Evolutionary conservation across 2,888 invertebrate genomes (phyloP).

Genomic region (Andrena praecox): DNA sequence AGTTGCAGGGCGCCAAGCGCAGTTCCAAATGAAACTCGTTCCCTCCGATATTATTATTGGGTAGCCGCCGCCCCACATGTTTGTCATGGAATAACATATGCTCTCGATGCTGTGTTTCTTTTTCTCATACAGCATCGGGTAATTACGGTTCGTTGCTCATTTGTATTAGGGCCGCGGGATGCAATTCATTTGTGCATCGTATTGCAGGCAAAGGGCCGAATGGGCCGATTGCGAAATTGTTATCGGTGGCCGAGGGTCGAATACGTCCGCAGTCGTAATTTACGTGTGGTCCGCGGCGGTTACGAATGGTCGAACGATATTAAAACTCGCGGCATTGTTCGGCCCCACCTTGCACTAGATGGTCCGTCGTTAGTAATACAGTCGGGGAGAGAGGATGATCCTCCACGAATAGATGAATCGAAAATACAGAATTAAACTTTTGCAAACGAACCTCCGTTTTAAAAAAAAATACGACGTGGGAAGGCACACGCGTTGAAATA

Average conservation of each 20-base stretch:
- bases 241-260: constrained; percentile 26
- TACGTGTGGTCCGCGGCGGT: background rate
- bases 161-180: constrained; percentile 17
- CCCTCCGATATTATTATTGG: background rate
- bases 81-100: background rate
- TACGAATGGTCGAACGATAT: constrained; percentile 42
- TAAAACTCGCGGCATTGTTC: constrained; percentile 52
- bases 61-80: background rate
- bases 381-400: no score
- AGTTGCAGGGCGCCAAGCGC: background rate
- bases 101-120: background rate
- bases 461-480: background rate
- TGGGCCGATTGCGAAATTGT: constrained; percentile 45
- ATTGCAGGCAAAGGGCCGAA: constrained; percentile 20
- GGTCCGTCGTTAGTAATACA: background rate
- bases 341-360: background rate
- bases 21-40: background rate
- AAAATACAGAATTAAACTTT: no score
- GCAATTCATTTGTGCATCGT: constrained; percentile 41
- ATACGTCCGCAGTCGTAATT: constrained; percentile 38
- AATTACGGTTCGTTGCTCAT: constrained; percentile 34
- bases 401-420: no score
- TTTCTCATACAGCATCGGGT: constrained; percentile 2
- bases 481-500: background rate
- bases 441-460: background rate